Evolutionary conservation across 2,888 invertebrate species (phyloP).

Genomic region (Napeogenes sylphis): DNA sequence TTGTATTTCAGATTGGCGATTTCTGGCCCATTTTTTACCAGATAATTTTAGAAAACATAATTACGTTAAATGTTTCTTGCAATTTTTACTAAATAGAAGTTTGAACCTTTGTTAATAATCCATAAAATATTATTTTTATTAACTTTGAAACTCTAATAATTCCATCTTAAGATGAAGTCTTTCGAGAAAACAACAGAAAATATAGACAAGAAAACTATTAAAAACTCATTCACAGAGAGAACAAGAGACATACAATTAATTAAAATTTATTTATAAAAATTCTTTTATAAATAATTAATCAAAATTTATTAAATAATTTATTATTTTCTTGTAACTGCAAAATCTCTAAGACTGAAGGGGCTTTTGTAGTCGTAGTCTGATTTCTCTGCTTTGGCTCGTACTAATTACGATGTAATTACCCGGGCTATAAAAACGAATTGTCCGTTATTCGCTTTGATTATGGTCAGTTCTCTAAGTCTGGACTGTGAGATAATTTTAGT

Average conservation of each 20-base stretch:
- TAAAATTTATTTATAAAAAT: too few relatives aligned
- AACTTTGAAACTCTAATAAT: not conserved
- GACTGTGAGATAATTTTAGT: not conserved
- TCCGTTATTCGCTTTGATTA: conserved; percentile 20
- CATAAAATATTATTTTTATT: not conserved
- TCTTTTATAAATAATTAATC: too few relatives aligned
- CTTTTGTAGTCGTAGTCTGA: conserved; percentile 10
- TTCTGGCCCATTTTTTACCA: too few relatives aligned
- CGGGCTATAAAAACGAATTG: conserved; percentile 20
- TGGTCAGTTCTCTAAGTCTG: conserved; percentile 6
- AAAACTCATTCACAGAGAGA: not conserved
- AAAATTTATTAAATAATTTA: too few relatives aligned
- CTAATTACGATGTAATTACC: conserved; percentile 19
- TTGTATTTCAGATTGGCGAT: too few relatives aligned
- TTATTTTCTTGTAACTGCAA: not conserved
- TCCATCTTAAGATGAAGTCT: not conserved
- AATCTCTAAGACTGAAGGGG: conserved; percentile 17
- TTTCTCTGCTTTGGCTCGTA: conserved; percentile 23
- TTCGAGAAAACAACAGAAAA: not conserved
- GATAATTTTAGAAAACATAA: too few relatives aligned
- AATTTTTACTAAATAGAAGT: too few relatives aligned
- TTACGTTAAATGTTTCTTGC: too few relatives aligned
- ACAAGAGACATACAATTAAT: too few relatives aligned
- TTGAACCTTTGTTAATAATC: too few relatives aligned
- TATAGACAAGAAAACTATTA: not conserved